These are phyloP conservation scores for Lottia scabra DNA, from an alignment of 2,888 invertebrate species.

Conservation along the genomic window DNA sequence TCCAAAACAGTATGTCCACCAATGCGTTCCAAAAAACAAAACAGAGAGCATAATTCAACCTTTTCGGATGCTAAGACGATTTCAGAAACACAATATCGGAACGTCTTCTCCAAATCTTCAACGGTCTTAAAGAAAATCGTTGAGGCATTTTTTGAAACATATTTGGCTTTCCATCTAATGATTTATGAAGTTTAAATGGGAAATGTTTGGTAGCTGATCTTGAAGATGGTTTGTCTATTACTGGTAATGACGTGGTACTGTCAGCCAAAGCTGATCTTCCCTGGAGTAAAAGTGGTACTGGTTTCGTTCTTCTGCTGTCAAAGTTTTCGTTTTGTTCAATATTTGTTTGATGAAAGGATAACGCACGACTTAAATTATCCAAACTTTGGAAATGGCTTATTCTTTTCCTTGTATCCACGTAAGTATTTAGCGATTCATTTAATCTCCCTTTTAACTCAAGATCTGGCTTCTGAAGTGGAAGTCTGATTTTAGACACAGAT, in stretches of 20 bases:
- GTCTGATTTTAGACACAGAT: constrained; percentile 28
- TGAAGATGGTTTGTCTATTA: not conserved
- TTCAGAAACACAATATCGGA: not conserved
- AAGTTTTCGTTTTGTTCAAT: no score
- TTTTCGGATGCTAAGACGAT: no score
- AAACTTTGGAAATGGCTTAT: constrained; percentile 20
- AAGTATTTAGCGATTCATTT: constrained; percentile 50
- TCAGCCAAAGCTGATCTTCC: not conserved
- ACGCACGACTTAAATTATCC: constrained; percentile 18
- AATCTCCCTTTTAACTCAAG: constrained; percentile 32
- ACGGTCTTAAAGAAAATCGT: not conserved
- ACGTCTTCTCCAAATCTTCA: not conserved
- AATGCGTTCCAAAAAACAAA: no score
- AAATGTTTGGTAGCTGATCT: not conserved
- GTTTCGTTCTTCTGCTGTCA: no score
- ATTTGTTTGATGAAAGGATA: not conserved
- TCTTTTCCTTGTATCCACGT: constrained; percentile 45
- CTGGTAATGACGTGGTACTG: not conserved
- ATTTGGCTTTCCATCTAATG: not conserved
- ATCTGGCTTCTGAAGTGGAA: constrained; percentile 35
- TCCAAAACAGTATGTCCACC: no score
- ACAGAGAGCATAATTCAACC: no score
- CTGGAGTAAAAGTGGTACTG: not conserved
- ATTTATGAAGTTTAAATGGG: not conserved
- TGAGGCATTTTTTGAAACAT: not conserved